These are phyloP conservation scores for Adelges cooleyi DNA, from an alignment of 1,140 invertebrate species.

Conservation along the genomic window DNA sequence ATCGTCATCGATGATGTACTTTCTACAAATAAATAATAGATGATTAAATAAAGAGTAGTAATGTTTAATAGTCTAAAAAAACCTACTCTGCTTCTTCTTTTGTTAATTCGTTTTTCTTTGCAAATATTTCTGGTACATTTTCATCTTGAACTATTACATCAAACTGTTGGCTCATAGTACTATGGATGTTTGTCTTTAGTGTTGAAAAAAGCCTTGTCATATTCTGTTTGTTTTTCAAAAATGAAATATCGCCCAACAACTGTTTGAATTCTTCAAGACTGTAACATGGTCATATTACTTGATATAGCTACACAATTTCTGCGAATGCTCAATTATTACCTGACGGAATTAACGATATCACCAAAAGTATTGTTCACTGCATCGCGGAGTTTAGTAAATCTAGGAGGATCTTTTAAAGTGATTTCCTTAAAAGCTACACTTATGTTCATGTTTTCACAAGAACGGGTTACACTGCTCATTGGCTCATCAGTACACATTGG, in stretches of 20 bases:
- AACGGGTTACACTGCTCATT: too few relatives aligned
- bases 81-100: not conserved
- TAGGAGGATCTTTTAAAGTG: not conserved
- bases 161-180: not conserved
- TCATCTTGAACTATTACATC: not conserved
- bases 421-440: slow-evolving; percentile 6
- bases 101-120: not conserved
- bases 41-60: not conserved
- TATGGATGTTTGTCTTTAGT: not conserved
- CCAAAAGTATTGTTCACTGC: slow-evolving; percentile 5
- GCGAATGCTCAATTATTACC: too few relatives aligned
- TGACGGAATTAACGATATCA: not conserved
- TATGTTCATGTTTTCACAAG: not conserved
- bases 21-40: not conserved
- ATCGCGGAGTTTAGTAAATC: not conserved
- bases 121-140: slow-evolving; percentile 1
- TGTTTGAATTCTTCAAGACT: slow-evolving; percentile 8
- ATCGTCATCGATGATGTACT: not conserved
- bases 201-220: not conserved
- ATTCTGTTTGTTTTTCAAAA: slow-evolving; percentile 19
- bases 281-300: too few relatives aligned
- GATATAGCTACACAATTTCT: too few relatives aligned
- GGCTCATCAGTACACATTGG: too few relatives aligned
- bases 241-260: slow-evolving; percentile 1
- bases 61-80: not conserved